A percentile compares a stretch with the other conserved stretches of the same genome.
These are phyloP conservation scores for Distichodus sexfasciatus DNA, from an alignment of 2,797 vertebrate genomes.

Conservation along the genomic window DNA sequence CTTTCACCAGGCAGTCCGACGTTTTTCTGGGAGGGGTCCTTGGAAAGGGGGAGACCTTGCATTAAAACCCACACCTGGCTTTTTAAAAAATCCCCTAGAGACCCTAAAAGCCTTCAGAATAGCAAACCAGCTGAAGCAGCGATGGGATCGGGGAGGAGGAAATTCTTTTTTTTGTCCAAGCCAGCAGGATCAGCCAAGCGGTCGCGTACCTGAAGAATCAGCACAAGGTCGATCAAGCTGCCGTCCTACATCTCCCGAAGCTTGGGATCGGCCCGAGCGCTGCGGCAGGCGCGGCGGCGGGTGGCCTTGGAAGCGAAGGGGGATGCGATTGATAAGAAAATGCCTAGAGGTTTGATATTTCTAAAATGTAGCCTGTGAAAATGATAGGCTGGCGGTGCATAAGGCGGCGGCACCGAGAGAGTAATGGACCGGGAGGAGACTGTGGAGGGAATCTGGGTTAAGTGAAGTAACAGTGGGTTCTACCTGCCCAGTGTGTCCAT, in stretches of 20 bases:
- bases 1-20: no score
- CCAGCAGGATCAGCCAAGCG: conserved; percentile 18
- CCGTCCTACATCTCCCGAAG: background rate
- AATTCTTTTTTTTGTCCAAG: conserved; percentile 21
- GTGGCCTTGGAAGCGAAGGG: conserved; percentile 20
- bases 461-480: no score
- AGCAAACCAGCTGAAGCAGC: conserved; percentile 14
- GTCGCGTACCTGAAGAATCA: background rate
- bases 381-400: conserved; percentile 24
- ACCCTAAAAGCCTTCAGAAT: conserved; percentile 7
- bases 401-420: conserved; percentile 3
- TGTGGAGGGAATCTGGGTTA: background rate
- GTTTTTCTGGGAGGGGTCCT: no score
- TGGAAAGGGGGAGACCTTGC: no score
- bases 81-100: conserved; percentile 14
- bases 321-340: conserved; percentile 31
- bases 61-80: no score
- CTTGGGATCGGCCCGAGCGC: no score
- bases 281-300: conserved; percentile 13
- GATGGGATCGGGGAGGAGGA: background rate
- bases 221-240: conserved; percentile 44
- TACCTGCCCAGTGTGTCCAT: no score
- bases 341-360: conserved; percentile 25
- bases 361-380: conserved; percentile 17
- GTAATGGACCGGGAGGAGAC: background rate